Percentiles rank a stretch among this genome's conserved stretches.
Conservation (phyloP, 2,113 vertebrate species). For the Bambusicola thoracicus region DNA sequence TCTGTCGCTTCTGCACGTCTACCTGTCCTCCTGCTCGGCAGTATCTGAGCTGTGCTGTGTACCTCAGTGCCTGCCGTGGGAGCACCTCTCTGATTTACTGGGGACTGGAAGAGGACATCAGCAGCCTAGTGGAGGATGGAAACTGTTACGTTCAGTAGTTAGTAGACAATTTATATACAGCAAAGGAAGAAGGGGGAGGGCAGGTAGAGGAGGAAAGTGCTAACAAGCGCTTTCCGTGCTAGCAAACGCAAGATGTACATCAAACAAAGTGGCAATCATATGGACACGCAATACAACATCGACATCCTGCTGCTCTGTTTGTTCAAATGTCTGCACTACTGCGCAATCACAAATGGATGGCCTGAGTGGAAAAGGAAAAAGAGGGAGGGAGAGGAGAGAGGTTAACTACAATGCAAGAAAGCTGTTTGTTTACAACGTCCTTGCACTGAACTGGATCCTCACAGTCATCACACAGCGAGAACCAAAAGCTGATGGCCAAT, state of each 20-base stretch:
- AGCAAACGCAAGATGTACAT: conserved; percentile 1
- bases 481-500: not conserved
- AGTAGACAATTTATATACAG: conserved; percentile 51
- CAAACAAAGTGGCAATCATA: conserved; percentile 54
- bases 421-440: not conserved
- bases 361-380: conserved; percentile 12
- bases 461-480: not conserved
- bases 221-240: not conserved
- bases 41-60: not conserved
- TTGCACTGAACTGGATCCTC: conserved; percentile 30
- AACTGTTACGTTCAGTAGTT: conserved; percentile 45
- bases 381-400: not conserved
- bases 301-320: conserved; percentile 50
- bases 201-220: conserved; percentile 1
- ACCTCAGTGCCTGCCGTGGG: not conserved
- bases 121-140: conserved; percentile 35
- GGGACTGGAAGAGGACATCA: not conserved
- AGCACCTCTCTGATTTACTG: not conserved
- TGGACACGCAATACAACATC: conserved; percentile 11
- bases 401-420: conserved; percentile 18
- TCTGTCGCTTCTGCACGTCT: conserved; percentile 23
- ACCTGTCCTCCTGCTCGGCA: not conserved
- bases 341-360: conserved; percentile 52
- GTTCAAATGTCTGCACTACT: not conserved
- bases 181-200: conserved; percentile 27